Percentiles rank a stretch among this genome's conserved stretches.
phyloP scores from a whole-genome alignment of 1,140 invertebrate species.

The Cydia amplana region DNA sequence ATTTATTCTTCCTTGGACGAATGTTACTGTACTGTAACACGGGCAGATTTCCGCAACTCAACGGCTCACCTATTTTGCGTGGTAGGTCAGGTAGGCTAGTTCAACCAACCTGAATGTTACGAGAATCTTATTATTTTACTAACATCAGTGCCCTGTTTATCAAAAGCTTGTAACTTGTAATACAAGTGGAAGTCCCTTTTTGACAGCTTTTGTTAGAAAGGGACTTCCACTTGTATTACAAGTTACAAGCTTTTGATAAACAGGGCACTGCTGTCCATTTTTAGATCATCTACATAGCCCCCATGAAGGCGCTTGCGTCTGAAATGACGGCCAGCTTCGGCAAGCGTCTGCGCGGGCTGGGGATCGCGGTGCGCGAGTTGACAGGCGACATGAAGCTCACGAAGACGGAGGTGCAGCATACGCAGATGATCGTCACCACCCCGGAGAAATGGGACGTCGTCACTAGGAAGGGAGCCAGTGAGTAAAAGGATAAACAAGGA shows the following conservation, averaged over 20 bases:
- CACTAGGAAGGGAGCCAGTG: conserved; percentile 92
- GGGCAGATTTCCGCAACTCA: too few relatives aligned
- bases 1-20: too few relatives aligned
- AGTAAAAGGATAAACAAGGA: conserved; percentile 37
- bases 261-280: conserved; percentile 45
- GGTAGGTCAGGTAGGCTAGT: too few relatives aligned
- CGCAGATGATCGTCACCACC: conserved; percentile 99
- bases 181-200: too few relatives aligned
- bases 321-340: conserved; percentile 99
- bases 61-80: too few relatives aligned
- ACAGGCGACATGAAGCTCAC: conserved; percentile 99
- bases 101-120: too few relatives aligned
- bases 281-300: conserved; percentile 98
- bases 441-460: conserved; percentile 99
- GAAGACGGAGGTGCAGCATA: conserved; percentile 95
- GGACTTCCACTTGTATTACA: too few relatives aligned
- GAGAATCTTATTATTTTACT: conserved; percentile 18
- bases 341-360: conserved; percentile 86
- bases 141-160: too few relatives aligned
- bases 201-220: too few relatives aligned
- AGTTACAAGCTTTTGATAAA: too few relatives aligned
- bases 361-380: conserved; percentile 93
- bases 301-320: conserved; percentile 99
- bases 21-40: too few relatives aligned
- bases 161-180: too few relatives aligned